A percentile compares a stretch with the other conserved stretches of the same genome.
These are phyloP conservation scores for Apus apus DNA, from an alignment of 2,113 vertebrate species.

Conservation along the genomic window DNA sequence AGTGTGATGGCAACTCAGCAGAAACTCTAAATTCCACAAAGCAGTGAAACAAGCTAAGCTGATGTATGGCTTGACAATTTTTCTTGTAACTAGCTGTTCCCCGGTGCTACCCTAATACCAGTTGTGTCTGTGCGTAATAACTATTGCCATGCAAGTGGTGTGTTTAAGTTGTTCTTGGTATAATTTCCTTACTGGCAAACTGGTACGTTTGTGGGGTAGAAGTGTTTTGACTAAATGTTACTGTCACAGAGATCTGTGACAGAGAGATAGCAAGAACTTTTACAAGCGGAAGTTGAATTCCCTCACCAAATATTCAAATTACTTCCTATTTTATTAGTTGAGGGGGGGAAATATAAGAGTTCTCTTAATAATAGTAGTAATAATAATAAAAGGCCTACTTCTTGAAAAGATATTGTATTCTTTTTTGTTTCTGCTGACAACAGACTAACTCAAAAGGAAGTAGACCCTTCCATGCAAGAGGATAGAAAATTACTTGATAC, in stretches of 20 bases:
- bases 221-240: not conserved
- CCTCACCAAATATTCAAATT: not conserved
- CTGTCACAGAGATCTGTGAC: not conserved
- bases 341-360: not conserved
- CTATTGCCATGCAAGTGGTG: not conserved
- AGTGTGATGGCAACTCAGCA: not conserved
- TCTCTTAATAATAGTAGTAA: not conserved
- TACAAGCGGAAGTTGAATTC: not conserved
- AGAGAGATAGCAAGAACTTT: not conserved
- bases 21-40: not conserved
- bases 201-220: not conserved
- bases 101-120: not conserved
- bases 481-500: not conserved
- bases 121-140: not conserved
- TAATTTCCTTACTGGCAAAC: not conserved
- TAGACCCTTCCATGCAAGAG: not conserved
- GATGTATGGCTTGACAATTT: not conserved
- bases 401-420: not conserved
- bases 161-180: not conserved
- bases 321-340: not conserved
- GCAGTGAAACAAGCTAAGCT: not conserved
- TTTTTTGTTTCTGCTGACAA: conserved; percentile 2
- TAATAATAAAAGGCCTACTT: not conserved
- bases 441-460: not conserved
- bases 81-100: not conserved